Conservation (phyloP, 2,888 invertebrate genomes). For the Carcina quercana region DNA sequence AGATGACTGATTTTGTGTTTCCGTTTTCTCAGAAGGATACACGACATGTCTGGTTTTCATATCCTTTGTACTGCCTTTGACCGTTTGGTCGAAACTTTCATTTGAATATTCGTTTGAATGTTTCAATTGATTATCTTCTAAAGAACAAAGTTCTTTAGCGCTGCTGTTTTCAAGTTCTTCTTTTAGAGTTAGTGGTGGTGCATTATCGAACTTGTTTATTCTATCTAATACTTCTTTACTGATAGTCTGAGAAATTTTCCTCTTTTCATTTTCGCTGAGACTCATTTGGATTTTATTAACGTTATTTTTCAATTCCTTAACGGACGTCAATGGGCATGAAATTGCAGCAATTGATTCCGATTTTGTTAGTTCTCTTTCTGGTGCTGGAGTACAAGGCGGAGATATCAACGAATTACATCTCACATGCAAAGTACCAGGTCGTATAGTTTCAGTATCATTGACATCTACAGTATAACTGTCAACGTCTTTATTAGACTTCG, state of each 20-base stretch:
- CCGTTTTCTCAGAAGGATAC: slow-evolving; percentile 40
- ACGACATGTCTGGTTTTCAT: slow-evolving; percentile 56
- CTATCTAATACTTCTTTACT: slow-evolving; percentile 83
- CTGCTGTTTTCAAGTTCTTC: slow-evolving; percentile 76
- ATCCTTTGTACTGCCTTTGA: slow-evolving; percentile 56
- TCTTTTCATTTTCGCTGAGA: slow-evolving; percentile 81
- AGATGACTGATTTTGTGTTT: slow-evolving; percentile 57
- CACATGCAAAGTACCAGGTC: slow-evolving; percentile 65
- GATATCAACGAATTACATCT: slow-evolving; percentile 74
- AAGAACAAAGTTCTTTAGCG: background rate
- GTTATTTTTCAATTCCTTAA: slow-evolving; percentile 64
- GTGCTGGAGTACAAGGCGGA: slow-evolving; percentile 46
- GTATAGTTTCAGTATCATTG: slow-evolving; percentile 40
- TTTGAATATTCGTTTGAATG: slow-evolving; percentile 4
- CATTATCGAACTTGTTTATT: slow-evolving; percentile 62
- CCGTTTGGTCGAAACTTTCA: slow-evolving; percentile 14
- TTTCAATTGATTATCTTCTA: slow-evolving; percentile 9
- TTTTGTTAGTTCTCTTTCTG: slow-evolving; percentile 55
- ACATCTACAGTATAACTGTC: slow-evolving; percentile 79
- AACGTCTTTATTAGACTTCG: slow-evolving; percentile 44
- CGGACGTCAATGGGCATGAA: slow-evolving; percentile 50
- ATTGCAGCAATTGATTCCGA: slow-evolving; percentile 75
- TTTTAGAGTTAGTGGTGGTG: slow-evolving; percentile 30
- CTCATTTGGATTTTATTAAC: slow-evolving; percentile 66
- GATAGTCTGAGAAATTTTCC: slow-evolving; percentile 80